Evolutionary conservation across 2,888 invertebrate species (phyloP).

Genomic region (Morinoia aosen): DNA sequence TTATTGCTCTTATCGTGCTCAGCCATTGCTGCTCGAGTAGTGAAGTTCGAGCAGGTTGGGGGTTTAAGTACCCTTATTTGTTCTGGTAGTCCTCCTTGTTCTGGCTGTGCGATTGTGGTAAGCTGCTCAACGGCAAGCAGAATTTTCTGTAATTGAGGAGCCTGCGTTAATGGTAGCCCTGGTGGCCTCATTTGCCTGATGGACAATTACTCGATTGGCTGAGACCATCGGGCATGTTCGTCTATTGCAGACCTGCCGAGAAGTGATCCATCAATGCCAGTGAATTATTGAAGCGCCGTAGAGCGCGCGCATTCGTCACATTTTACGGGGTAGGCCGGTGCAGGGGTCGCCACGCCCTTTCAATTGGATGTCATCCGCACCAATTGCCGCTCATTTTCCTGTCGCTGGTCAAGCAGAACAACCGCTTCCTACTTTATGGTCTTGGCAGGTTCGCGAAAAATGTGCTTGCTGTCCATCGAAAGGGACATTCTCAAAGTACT

Average conservation of each 20-base stretch:
- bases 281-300: slow-evolving; percentile 38
- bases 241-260: slow-evolving; percentile 1
- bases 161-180: background rate
- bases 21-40: background rate
- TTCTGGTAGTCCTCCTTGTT: background rate
- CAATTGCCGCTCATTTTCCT: slow-evolving; percentile 41
- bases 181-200: slow-evolving; percentile 23
- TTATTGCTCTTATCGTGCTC: background rate
- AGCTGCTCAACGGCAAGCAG: slow-evolving; percentile 20
- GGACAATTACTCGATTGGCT: slow-evolving; percentile 30
- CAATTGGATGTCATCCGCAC: slow-evolving; percentile 30
- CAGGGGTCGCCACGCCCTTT: background rate
- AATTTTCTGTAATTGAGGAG: slow-evolving; percentile 37
- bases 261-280: slow-evolving; percentile 43
- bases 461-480: background rate
- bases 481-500: background rate
- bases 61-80: background rate
- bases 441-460: background rate
- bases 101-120: background rate
- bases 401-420: slow-evolving; percentile 9
- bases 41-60: background rate
- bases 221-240: background rate
- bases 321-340: background rate
- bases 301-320: background rate
- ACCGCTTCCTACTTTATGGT: slow-evolving; percentile 15